Percentiles rank a stretch among this genome's conserved stretches.
phyloP scores from a whole-genome alignment of 2,797 vertebrate species.

The Eurystomus glaucurus region DNA sequence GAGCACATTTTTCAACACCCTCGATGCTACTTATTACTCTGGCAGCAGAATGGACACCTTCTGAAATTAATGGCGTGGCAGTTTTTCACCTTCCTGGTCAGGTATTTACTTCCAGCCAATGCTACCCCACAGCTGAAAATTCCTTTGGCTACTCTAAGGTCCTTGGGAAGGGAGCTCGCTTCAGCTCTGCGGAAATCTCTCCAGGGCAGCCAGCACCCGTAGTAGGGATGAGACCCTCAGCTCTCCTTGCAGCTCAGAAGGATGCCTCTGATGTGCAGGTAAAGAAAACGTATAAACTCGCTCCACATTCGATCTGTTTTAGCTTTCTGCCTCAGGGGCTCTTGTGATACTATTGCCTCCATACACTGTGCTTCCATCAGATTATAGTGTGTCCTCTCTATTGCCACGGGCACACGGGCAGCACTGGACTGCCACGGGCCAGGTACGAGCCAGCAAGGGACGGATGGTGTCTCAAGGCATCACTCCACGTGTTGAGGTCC shows the following conservation, averaged over 20 bases:
- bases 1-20: background rate
- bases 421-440: background rate
- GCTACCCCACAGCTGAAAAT: background rate
- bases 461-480: background rate
- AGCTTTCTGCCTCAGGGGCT: background rate
- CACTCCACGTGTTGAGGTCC: background rate
- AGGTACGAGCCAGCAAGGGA: background rate
- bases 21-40: background rate
- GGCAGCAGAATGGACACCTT: background rate
- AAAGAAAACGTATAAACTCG: background rate
- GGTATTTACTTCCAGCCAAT: background rate
- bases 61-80: background rate
- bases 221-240: background rate
- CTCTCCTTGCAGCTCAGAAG: background rate
- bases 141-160: background rate
- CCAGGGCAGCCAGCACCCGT: background rate
- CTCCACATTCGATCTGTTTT: background rate
- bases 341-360: background rate
- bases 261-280: background rate
- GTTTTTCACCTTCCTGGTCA: background rate
- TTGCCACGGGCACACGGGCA: fast-evolving
- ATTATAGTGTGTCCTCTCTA: background rate
- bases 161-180: background rate
- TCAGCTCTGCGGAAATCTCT: background rate
- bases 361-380: background rate